phyloP scores from a whole-genome alignment of 2,113 vertebrate genomes.

The Bos taurus region DNA sequence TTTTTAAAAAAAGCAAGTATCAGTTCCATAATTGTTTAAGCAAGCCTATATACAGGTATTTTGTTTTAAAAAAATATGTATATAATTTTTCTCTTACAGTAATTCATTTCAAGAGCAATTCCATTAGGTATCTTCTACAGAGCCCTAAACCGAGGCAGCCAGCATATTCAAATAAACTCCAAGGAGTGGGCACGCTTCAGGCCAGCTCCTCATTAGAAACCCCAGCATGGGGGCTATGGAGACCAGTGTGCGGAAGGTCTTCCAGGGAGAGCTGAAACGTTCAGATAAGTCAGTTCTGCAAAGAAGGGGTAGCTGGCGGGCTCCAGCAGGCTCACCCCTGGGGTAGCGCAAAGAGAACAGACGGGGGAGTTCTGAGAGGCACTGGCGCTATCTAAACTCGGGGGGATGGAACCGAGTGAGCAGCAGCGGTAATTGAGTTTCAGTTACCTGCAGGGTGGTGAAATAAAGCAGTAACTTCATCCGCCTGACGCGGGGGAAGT shows the following conservation, averaged over 20 bases:
- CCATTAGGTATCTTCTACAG: slow-evolving; percentile 48
- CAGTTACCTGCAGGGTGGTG: slow-evolving; percentile 71
- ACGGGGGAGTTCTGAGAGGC: slow-evolving; percentile 72
- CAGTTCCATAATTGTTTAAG: slow-evolving; percentile 16
- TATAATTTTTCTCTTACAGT: background rate
- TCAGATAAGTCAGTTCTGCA: slow-evolving; percentile 53
- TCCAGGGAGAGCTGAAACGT: slow-evolving; percentile 50
- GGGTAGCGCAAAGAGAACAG: slow-evolving; percentile 67
- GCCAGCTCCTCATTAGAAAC: slow-evolving; percentile 54
- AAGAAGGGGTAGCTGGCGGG: slow-evolving; percentile 53
- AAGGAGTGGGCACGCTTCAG: slow-evolving; percentile 62
- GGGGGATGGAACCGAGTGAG: slow-evolving; percentile 64
- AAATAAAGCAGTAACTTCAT: slow-evolving; percentile 68
- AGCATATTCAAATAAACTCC: slow-evolving; percentile 62
- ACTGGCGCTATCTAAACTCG: slow-evolving; percentile 66
- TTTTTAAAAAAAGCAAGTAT: background rate
- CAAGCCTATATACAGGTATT: background rate
- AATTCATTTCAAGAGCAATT: slow-evolving; percentile 67
- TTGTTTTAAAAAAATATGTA: slow-evolving; percentile 21
- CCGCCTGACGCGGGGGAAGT: slow-evolving; percentile 55
- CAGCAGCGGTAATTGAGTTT: slow-evolving; percentile 70
- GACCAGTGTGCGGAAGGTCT: slow-evolving; percentile 38
- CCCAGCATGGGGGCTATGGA: slow-evolving; percentile 64
- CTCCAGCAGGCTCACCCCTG: slow-evolving; percentile 67
- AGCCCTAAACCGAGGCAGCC: slow-evolving; percentile 28